Evolutionary conservation across 1,140 invertebrate genomes (phyloP).

Genomic region (Leptinotarsa lineolata): DNA sequence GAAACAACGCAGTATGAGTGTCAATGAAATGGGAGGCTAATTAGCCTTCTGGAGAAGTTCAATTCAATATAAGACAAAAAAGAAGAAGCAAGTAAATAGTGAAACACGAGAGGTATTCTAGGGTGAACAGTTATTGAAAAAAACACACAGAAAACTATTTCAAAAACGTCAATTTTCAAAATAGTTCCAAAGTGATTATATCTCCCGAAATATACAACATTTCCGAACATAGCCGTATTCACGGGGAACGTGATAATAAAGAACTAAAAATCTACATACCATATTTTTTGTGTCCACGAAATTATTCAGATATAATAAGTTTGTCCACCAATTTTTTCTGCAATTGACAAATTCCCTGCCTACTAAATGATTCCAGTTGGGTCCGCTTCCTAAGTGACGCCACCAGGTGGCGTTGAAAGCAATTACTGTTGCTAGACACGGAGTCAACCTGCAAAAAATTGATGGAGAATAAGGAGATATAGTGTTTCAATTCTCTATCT

Average conservation of each 20-base stretch:
- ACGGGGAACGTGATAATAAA: background rate
- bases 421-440: constrained; percentile 36
- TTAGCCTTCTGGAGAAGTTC: too few species aligned
- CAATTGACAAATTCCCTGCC: constrained; percentile 43
- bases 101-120: background rate
- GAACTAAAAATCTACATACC: constrained; percentile 39
- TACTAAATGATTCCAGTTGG: constrained; percentile 44
- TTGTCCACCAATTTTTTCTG: constrained; percentile 55
- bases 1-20: too few species aligned
- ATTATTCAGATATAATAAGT: constrained; percentile 66
- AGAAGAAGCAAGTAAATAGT: too few species aligned
- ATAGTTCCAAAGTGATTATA: background rate
- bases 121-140: too few species aligned
- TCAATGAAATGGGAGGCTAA: too few species aligned
- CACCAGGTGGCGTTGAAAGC: constrained; percentile 41
- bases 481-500: too few species aligned
- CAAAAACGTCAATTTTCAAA: background rate
- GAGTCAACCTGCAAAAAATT: constrained; percentile 37
- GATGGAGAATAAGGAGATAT: too few species aligned
- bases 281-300: constrained; percentile 55
- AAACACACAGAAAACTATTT: background rate
- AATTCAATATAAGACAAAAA: too few species aligned
- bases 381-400: constrained; percentile 40
- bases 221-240: background rate
- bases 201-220: background rate